Evolutionary conservation across 2,797 vertebrate species (phyloP), one percentile per base, ranked within the genome.

Genomic region (Platyrinchus mystaceus): DNA sequence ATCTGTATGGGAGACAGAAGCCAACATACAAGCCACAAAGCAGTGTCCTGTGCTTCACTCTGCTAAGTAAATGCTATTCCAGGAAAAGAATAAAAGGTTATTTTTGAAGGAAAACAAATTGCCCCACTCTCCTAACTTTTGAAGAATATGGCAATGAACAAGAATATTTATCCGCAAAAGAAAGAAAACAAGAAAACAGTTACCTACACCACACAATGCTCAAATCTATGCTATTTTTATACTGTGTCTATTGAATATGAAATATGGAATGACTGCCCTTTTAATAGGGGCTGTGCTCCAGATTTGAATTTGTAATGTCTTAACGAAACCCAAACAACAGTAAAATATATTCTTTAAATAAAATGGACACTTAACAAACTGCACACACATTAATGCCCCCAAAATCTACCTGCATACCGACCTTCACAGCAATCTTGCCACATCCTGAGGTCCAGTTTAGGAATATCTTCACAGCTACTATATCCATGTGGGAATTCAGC

Each of bases 361-460:
- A 69, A 81, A 69, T 2, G 11, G 43, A 76, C 3, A 23, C 12
- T 60, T 60, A 81, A 83, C 2, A 69, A 63, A 66, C 6, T 47
- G 13, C 32, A 20, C 0, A 3, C 14, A 36, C 8, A 14, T 64
- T n/a, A 82, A 59, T 59, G 52, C 6, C 28, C 10, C 20, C 19
- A 66, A 66, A 58, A 87, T 66, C 34, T 14, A 52, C 17, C 14
- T 59, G 14, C 16, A 46, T 90, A 97, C 96, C 81, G 62, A 99
- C 99, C 99, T 98, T 99, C 99, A 66, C 99, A 99, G 97, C 99
- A 99, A 98, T 99, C 99, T 96, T 99, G 99, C 99, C 99, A 99
- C 98, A 99, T 98, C 21, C 99, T 98, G 74, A 99, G 98, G 97
- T 99, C 99, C 41, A 99, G 97, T 64, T 98, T 98, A 83, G 99